Evolutionary conservation across 1,140 invertebrate species (phyloP), one percentile per base, ranked within the genome.

Genomic region (Hylyphantes graminicola): DNA sequence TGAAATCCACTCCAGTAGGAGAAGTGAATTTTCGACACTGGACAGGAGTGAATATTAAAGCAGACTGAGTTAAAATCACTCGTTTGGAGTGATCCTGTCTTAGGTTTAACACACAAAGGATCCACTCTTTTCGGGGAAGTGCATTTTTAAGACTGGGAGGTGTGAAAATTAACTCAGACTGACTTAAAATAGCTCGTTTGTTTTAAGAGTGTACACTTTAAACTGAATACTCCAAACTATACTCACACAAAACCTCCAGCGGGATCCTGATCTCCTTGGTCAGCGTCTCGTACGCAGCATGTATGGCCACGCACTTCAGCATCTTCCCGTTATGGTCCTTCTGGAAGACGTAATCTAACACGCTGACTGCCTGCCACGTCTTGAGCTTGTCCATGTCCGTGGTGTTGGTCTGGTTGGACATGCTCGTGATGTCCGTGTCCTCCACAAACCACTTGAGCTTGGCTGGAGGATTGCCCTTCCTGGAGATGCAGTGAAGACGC

Each of bases 201-300:
- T n/a, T n/a, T n/a, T n/a, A n/a, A n/a, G n/a, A n/a, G n/a, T n/a
- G n/a, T n/a, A n/a, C n/a, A n/a, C n/a, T n/a, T n/a, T n/a, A n/a
- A n/a, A n/a, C 35, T 35, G 35, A 35, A 35, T 35, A 35, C 35
- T 35, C 5, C 57, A 59, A 65, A 21, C 15, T 13, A 48, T 83
- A 94, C 94, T 95, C 90, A 96, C 95, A 97, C 89, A 94, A 94
- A 78, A 97, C 94, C 90, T 97, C 94, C 74, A 96, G 91, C 85
- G 93, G 91, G 53, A 95, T 94, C 88, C 93, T 92, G 19, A 93
- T 92, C 51, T 92, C 92, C 85, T 92, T 92, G 9, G 93, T 93
- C 88, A 93, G 93, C 15, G 89, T 92, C 86, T 88, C 90, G 88
- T 95, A 96, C 7, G 94, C 95, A 55, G 95, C 94, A 89, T 97